phyloP scores from a whole-genome alignment of 2,113 vertebrate species.

The Crypturellus undulatus region DNA sequence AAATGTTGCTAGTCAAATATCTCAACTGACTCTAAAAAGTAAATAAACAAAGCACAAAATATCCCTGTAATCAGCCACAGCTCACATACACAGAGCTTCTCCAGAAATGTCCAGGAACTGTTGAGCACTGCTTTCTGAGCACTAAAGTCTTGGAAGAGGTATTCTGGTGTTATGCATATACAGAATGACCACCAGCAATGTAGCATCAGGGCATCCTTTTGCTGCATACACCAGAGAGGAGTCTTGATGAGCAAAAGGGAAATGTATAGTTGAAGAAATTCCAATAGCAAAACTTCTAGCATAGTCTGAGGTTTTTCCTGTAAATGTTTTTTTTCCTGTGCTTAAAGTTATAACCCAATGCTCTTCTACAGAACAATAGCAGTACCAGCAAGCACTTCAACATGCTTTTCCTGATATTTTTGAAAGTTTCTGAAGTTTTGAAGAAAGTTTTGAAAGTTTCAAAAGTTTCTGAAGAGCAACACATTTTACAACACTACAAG shows the following conservation, averaged over 20 bases:
- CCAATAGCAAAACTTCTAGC: not conserved
- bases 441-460: too few relatives aligned
- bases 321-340: conserved; percentile 15
- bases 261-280: not conserved
- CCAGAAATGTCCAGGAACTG: not conserved
- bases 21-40: not conserved
- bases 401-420: not conserved
- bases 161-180: not conserved
- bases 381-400: conserved; percentile 5
- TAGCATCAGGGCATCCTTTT: not conserved
- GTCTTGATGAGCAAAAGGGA: not conserved
- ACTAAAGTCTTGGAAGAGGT: not conserved
- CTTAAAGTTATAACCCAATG: conserved; percentile 47
- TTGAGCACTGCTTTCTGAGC: not conserved
- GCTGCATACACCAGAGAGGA: fast-evolving
- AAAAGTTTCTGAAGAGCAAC: not conserved
- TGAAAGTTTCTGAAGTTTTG: too few relatives aligned
- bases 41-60: not conserved
- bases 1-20: not conserved
- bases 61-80: not conserved
- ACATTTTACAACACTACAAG: not conserved
- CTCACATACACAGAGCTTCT: not conserved
- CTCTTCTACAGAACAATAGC: conserved; percentile 49
- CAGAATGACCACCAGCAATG: not conserved
- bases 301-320: conserved; percentile 57